phyloP scores from a whole-genome alignment of 2,888 invertebrate genomes.

The Orchesellides sinensis region DNA sequence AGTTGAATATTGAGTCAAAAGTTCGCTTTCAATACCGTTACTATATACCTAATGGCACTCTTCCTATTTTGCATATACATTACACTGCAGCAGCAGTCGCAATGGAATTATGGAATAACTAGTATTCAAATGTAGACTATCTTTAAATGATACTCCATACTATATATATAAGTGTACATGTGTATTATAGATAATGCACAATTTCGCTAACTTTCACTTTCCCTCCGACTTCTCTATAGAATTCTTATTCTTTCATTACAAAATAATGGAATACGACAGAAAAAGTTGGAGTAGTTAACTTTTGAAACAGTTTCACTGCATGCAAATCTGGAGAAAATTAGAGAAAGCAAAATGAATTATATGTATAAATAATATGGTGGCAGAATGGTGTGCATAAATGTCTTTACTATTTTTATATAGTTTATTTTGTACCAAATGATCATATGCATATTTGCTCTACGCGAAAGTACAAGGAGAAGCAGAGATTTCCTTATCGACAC shows the following conservation, averaged over 20 bases:
- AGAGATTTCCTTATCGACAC: background rate
- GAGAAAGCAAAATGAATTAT: slow-evolving; percentile 7
- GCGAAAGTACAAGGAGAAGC: no score
- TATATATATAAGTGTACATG: background rate
- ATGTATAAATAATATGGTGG: background rate
- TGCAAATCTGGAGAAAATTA: slow-evolving; percentile 16
- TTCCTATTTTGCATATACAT: no score
- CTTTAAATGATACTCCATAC: background rate
- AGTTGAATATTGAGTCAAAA: no score
- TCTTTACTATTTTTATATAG: background rate
- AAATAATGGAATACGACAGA: background rate
- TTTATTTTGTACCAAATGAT: background rate
- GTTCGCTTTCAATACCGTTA: no score
- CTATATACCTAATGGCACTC: no score
- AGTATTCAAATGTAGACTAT: no score
- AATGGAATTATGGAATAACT: no score
- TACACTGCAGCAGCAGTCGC: no score
- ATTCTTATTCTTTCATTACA: slow-evolving; percentile 2
- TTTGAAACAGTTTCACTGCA: slow-evolving; percentile 1
- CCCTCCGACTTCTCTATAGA: background rate
- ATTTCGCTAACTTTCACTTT: background rate
- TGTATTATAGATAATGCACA: background rate
- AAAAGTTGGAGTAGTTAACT: slow-evolving; percentile 6
- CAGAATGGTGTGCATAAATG: no score
- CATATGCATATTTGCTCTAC: background rate